Evolutionary conservation across 2,113 vertebrate species (phyloP), one percentile per base, ranked within the genome.

Genomic region (Anthoscopus minutus): DNA sequence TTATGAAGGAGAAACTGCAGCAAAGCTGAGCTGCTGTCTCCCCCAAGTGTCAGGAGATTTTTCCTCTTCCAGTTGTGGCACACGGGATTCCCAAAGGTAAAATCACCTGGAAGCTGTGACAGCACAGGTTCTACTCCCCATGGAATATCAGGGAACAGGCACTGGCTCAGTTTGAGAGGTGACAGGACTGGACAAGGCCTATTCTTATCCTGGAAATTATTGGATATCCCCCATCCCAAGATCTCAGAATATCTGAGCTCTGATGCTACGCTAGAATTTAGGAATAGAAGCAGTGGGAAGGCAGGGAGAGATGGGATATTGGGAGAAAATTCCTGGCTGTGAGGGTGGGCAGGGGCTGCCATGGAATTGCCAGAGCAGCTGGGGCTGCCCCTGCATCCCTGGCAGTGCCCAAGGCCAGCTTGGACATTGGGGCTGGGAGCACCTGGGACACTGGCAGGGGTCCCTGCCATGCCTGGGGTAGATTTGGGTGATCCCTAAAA

Each of bases 11-110:
- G 58, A 48, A 92, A 35, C n/a, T 3, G 56, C 70, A 88, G 70
- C 19, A 93, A 96, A 93, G 58, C 51, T 78, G 88, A 96, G 95
- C 91, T 56, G 86, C 56, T 95, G 91, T 94, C 95, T 93, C 95
- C 95, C 96, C 92, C 96, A 88, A 88, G 96, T 78, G 95, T 90
- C 92, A 53, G 73, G 62, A 85, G 38, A 25, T n/a, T 82, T 61
- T 18, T 50, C 70, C 50, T 27, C 61, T 45, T 47, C 9, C 3
- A 50, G 24, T 6, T 24, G 48, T 2, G 1, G 38, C 69, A 78
- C n/a, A 4, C 1, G 12, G 5, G 4, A 40, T 33, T 28, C 15
- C 47, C 51, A 19, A 27, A 20, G 31, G n/a, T 44, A 21, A 44
- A 72, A 56, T 21, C 58, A 30, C 23, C 74, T 74, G 47, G 56